Percentiles rank a stretch among this genome's conserved stretches.
phyloP scores from a whole-genome alignment of 1,140 invertebrate genomes.

The Holcopasites calliopsidis region DNA sequence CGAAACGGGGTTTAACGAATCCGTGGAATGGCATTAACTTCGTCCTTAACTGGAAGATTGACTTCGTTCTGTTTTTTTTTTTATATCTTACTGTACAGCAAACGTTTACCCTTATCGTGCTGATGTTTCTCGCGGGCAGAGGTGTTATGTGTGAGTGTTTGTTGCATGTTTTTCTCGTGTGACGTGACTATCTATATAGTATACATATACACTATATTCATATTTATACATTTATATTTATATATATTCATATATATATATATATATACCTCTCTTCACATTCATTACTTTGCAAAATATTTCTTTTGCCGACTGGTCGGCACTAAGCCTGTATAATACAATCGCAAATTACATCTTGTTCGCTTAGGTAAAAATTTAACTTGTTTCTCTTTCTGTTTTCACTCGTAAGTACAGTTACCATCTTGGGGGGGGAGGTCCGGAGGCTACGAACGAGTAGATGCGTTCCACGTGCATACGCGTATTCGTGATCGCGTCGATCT shows the following conservation, averaged over 20 bases:
- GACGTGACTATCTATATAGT: conserved; percentile 53
- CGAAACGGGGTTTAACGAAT: conserved; percentile 24
- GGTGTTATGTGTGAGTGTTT: conserved; percentile 45
- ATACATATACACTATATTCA: conserved; percentile 66
- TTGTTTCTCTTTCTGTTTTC: conserved; percentile 21
- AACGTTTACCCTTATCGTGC: conserved; percentile 64
- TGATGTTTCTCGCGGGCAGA: conserved; percentile 49
- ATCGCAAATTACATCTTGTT: conserved; percentile 62
- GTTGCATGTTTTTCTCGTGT: conserved; percentile 26
- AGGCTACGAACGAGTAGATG: conserved; percentile 3
- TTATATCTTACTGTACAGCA: conserved; percentile 59
- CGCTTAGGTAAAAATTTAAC: conserved; percentile 61
- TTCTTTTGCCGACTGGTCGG: conserved; percentile 66
- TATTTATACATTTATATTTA: conserved; percentile 65
- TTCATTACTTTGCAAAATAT: conserved; percentile 74
- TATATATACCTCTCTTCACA: conserved; percentile 61
- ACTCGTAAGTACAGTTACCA: conserved; percentile 64
- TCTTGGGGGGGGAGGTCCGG: not conserved
- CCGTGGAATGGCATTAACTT: conserved; percentile 67
- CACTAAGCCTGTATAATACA: conserved; percentile 73
- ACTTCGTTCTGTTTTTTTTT: conserved; percentile 52
- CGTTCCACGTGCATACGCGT: not conserved
- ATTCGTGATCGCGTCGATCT: not conserved
- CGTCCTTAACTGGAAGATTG: conserved; percentile 58
- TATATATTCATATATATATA: conserved; percentile 57